These are phyloP conservation scores for Halcyon smyrnensis DNA, from an alignment of 2,797 vertebrate genomes.

Conservation along the genomic window DNA sequence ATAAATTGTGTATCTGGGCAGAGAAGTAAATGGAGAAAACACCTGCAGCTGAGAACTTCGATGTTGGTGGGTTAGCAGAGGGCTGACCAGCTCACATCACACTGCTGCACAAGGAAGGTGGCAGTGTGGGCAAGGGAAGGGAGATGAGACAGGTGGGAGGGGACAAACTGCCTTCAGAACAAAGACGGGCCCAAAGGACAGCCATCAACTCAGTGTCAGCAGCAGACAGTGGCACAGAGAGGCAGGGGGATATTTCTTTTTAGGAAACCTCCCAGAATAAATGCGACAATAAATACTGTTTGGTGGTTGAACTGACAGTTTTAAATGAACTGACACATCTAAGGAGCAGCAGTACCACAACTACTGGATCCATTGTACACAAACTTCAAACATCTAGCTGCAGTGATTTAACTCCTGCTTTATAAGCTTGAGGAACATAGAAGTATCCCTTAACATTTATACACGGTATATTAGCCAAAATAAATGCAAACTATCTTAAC, in stretches of 20 bases:
- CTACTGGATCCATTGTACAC: neutral
- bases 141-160: neutral
- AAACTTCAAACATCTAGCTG: neutral
- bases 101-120: neutral
- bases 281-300: neutral
- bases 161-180: neutral
- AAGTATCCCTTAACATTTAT: neutral
- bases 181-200: neutral
- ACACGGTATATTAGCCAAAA: neutral
- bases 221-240: neutral
- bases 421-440: neutral
- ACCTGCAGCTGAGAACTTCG: rapidly evolving
- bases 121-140: neutral
- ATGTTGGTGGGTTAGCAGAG: rapidly evolving
- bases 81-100: neutral
- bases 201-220: neutral
- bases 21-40: neutral
- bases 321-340: neutral
- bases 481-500: neutral
- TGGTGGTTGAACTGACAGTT: neutral
- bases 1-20: neutral
- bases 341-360: neutral
- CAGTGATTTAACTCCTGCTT: neutral
- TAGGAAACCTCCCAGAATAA: neutral
- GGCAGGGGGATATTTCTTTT: rapidly evolving